Conservation (phyloP, 1,140 invertebrate genomes). For the Anastrepha obliqua region DNA sequence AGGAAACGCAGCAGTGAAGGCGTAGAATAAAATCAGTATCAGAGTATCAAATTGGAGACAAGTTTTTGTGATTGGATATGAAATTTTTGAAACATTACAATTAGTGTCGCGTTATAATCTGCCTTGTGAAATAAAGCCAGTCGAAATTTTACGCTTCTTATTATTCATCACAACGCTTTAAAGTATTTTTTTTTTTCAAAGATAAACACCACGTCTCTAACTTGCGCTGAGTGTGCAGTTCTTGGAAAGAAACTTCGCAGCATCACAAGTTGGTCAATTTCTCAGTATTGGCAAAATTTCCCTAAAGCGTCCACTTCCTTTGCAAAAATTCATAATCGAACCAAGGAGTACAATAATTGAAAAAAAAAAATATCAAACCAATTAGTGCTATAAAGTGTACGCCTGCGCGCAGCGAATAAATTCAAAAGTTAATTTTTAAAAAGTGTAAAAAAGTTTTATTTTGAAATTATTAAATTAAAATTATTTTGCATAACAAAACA, state of each 20-base stretch:
- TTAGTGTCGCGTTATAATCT: not conserved
- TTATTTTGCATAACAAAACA: no score
- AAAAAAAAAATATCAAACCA: not conserved
- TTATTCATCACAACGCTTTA: not conserved
- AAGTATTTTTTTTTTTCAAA: not conserved
- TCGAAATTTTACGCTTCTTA: not conserved
- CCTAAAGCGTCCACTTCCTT: no score
- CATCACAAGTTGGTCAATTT: not conserved
- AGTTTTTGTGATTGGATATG: not conserved
- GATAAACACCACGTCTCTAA: not conserved
- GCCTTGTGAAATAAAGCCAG: not conserved
- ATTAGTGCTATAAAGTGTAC: not conserved
- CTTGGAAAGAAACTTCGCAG: not conserved
- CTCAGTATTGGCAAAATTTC: not conserved
- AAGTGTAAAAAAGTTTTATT: conserved; percentile 1
- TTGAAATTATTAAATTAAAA: not conserved
- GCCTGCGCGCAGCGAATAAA: conserved; percentile 4
- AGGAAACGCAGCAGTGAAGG: not conserved
- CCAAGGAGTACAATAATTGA: not conserved
- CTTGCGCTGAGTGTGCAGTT: not conserved
- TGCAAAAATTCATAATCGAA: no score
- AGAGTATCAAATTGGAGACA: conserved; percentile 17
- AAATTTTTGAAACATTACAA: not conserved
- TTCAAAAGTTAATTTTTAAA: not conserved
- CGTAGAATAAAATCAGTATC: not conserved